Base-by-base conservation (phyloP, 2,888 invertebrate species). In the Craniophora ligustri region DNA sequence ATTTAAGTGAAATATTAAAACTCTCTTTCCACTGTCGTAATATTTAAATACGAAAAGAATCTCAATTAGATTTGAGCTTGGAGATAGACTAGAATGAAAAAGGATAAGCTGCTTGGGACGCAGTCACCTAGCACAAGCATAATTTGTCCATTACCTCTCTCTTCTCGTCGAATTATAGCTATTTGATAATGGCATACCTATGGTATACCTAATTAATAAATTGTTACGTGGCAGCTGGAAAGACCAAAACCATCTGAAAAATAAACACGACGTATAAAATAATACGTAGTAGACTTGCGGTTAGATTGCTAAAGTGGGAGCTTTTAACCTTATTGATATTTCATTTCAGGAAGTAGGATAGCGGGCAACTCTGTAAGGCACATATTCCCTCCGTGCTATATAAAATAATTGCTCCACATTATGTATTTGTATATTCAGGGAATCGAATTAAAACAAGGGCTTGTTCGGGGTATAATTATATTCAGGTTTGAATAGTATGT, bases 321-420 rank as follows among this genome's bases (percentile, higher is more conserved):
- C 82, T 85, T 84, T 85, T 61, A 78, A 78, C 74, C 69, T 80
- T 76, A 81, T 79, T 80, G 78, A 76, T 78, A 77, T 82, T 54
- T 39, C 28, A 55, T 57, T 62, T 47, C 31, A 30, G 30, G 11
- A 19, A 3, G 34, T 28, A 14, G 23, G 23, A 34, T 51, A 26
- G 16, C 16, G 10, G 47, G 10, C 23, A 45, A 42, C 31, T 23
- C 11, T 49, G 35, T 42, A 16, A 32, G 8, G 40, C 4, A 36
- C 6, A 40, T 10, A 38, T 4, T 23, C 8, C 6, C 8, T 10
- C 8, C 15, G 21, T 34, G 16, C 30, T 40, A 11, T 34, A 30
- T 26, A 15, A 26, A 26, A 47, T 41, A 63, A 63, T 34, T 35
- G n/a, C n/a, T 26, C 26, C 26, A 39, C 8, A n/a, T 16, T 5